A percentile compares a stretch with the other conserved stretches of the same genome.
Evolutionary conservation across 1,140 invertebrate species (phyloP).

Genomic region (Coptotermes formosanus): DNA sequence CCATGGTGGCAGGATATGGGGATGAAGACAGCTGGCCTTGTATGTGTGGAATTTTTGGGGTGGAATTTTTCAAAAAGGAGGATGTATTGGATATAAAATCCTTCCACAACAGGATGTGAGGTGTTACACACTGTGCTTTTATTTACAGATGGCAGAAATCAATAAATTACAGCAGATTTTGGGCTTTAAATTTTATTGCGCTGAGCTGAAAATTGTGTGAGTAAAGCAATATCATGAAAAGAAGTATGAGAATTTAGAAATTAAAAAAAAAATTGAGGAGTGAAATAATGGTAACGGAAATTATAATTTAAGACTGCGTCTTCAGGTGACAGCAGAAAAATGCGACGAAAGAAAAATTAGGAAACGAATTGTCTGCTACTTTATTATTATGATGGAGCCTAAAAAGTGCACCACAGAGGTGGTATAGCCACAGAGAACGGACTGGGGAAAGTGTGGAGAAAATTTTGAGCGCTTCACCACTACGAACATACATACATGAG

Average conservation of each 20-base stretch:
- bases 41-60: constrained; percentile 1
- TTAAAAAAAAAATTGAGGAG: neutral
- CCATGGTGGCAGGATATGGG: constrained; percentile 11
- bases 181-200: neutral
- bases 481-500: too few relatives aligned
- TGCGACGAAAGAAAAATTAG: too few relatives aligned
- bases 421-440: too few relatives aligned
- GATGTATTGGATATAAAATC: neutral
- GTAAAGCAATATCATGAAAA: too few relatives aligned
- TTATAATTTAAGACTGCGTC: too few relatives aligned
- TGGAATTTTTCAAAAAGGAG: neutral
- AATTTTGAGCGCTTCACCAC: too few relatives aligned
- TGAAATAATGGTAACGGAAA: too few relatives aligned
- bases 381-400: too few relatives aligned
- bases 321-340: too few relatives aligned
- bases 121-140: neutral
- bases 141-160: neutral
- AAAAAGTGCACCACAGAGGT: too few relatives aligned
- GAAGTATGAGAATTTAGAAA: neutral
- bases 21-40: constrained; percentile 13
- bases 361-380: too few relatives aligned
- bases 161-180: neutral
- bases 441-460: too few relatives aligned
- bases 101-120: neutral
- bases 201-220: neutral